Evolutionary conservation across 2,113 vertebrate species (phyloP).

Genomic region (Rhodinocichla rosea): DNA sequence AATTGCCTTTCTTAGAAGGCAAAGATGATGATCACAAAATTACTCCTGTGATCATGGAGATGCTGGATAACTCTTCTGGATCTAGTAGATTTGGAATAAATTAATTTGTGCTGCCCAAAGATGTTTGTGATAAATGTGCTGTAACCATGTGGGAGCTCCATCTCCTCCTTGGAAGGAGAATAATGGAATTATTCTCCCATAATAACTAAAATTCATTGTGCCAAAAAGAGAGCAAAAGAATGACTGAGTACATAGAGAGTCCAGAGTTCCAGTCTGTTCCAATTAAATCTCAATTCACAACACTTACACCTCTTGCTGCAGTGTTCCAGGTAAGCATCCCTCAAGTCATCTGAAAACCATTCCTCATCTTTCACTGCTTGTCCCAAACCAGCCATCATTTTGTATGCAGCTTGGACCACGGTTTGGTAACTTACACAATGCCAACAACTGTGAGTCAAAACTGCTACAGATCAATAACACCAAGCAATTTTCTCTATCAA

Average conservation of each 20-base stretch:
- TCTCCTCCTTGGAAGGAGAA: background rate
- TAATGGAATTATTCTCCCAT: background rate
- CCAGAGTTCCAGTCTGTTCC: background rate
- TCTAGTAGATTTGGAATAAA: background rate
- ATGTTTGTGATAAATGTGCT: background rate
- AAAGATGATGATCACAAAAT: background rate
- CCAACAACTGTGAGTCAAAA: background rate
- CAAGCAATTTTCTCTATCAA: background rate
- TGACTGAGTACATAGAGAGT: background rate
- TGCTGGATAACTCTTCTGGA: background rate
- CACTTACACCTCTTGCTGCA: background rate
- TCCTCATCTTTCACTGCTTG: background rate
- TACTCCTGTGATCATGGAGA: background rate
- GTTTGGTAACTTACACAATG: background rate
- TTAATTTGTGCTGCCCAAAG: background rate
- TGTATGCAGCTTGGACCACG: background rate
- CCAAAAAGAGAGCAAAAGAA: background rate
- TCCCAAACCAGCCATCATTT: background rate
- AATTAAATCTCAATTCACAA: background rate
- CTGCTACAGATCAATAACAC: background rate
- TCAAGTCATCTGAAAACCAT: background rate
- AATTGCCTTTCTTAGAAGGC: background rate
- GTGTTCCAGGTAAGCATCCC: background rate
- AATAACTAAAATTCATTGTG: background rate
- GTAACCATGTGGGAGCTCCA: background rate